These are phyloP conservation scores for Apodemia duryi DNA, from an alignment of 2,888 invertebrate genomes.

Conservation along the genomic window DNA sequence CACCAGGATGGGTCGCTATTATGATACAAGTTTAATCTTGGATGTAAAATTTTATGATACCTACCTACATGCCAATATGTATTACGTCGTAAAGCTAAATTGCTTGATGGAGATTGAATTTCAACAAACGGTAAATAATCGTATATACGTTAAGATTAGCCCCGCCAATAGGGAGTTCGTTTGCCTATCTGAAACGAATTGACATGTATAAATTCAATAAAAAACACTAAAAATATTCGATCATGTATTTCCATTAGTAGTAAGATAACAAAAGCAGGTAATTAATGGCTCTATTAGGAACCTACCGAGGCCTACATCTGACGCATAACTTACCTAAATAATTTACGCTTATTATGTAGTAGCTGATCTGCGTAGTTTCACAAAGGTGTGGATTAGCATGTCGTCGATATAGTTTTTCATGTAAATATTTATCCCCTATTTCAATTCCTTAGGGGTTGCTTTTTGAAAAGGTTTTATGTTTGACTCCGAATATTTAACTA, in stretches of 20 bases:
- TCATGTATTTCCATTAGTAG: constrained; percentile 4
- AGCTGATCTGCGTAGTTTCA: no score
- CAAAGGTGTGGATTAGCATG: no score
- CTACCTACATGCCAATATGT: not conserved
- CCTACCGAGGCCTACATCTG: not conserved
- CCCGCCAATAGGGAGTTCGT: constrained; percentile 1
- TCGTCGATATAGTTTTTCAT: no score
- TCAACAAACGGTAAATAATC: constrained; percentile 10
- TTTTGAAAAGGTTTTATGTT: no score
- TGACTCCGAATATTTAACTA: no score
- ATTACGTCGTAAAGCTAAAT: constrained; percentile 7
- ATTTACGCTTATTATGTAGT: not conserved
- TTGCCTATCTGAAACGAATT: constrained; percentile 2
- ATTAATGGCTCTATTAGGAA: not conserved
- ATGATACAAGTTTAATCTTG: not conserved
- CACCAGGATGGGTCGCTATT: not conserved
- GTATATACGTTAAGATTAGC: not conserved
- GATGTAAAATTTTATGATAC: constrained; percentile 7
- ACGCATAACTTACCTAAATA: not conserved
- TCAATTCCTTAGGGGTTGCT: no score
- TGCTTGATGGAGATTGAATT: constrained; percentile 8
- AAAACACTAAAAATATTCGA: not conserved
- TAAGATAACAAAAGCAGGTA: constrained; percentile 4
- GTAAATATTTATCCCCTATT: no score
- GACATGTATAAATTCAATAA: not conserved